Evolutionary conservation across 2,888 invertebrate genomes (phyloP), one percentile per base, ranked within the genome.

Genomic region (Tetranychus truncatus): DNA sequence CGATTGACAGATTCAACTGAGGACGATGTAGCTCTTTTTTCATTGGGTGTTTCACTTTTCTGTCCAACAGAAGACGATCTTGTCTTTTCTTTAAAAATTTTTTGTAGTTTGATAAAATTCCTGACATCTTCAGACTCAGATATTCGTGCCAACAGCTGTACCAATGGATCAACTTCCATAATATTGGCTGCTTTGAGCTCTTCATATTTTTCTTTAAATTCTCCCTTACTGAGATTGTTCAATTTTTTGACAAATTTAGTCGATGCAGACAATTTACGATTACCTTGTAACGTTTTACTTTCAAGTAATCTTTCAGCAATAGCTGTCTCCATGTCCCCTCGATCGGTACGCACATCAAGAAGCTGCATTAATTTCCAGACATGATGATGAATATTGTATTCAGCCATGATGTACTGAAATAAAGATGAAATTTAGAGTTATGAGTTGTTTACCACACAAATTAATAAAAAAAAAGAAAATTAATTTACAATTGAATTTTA

Each of bases 101-200:
- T 72, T 8, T 72, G 72, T n/a, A 72, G 45, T 72, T 46, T 44
- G 15, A 72, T 20, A 72, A 72, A 72, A 34, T 73, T 65, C 46
- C 46, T 73, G 5, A 73, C 24, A 66, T 73, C 73, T 34, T 24
- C 65, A 73, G 18, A 45, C 11, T 65, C 73, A 8, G 65, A 20
- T 9, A 73, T 65, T 24, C 65, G 55, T 11, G 55, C 65, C 6
- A 73, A n/a, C 5, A 73, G 55, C 20, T 55, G 65, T 15, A 73
- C 73, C n/a, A 65, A 20, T 18, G 73, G 24, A 66, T 73, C 73
- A 20, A 66, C 24, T 18, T 73, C 73, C 8, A 73, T 73, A 15
- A 73, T 44, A 73, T 34, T 73, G 15, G 18, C 45, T n/a, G 72
- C 55, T 34, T 73, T 73, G 11, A 73, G 46, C 9, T 73, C 24